phyloP scores from a whole-genome alignment of 1,140 invertebrate species.

The Antheraea mylitta region DNA sequence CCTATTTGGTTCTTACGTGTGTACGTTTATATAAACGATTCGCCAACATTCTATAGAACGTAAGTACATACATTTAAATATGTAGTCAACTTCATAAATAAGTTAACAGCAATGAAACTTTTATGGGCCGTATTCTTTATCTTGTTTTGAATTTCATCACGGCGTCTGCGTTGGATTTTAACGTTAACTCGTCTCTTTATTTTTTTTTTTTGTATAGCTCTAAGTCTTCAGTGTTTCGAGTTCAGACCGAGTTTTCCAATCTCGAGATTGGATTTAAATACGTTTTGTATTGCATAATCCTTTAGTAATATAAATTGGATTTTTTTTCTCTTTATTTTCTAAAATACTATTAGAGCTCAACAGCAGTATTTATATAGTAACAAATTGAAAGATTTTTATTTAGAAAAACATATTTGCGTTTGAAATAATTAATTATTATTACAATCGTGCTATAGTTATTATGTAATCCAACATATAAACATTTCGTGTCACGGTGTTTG shows the following conservation, averaged over 20 bases:
- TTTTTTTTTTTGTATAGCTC: background rate
- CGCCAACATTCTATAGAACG: conserved; percentile 21
- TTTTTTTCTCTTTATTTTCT: background rate
- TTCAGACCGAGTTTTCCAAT: conserved; percentile 18
- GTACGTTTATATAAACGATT: conserved; percentile 1
- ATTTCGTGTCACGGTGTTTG: no score
- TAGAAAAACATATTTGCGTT: no score
- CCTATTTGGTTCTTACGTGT: background rate
- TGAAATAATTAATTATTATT: no score
- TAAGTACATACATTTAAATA: conserved; percentile 58
- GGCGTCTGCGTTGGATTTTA: conserved; percentile 52
- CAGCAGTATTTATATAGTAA: no score
- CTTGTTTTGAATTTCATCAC: conserved; percentile 71
- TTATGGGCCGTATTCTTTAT: conserved; percentile 71
- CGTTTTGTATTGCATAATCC: conserved; percentile 1
- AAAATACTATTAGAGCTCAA: background rate
- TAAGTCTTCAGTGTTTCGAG: background rate
- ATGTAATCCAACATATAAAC: no score
- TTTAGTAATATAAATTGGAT: conserved; percentile 3
- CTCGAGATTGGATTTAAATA: conserved; percentile 27
- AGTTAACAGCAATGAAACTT: conserved; percentile 73
- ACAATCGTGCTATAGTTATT: no score
- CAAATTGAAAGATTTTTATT: background rate
- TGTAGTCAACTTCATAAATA: conserved; percentile 69
- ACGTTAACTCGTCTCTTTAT: conserved; percentile 23